These are phyloP conservation scores for Cecropterus lyciades DNA, from an alignment of 1,140 invertebrate genomes.

Conservation along the genomic window DNA sequence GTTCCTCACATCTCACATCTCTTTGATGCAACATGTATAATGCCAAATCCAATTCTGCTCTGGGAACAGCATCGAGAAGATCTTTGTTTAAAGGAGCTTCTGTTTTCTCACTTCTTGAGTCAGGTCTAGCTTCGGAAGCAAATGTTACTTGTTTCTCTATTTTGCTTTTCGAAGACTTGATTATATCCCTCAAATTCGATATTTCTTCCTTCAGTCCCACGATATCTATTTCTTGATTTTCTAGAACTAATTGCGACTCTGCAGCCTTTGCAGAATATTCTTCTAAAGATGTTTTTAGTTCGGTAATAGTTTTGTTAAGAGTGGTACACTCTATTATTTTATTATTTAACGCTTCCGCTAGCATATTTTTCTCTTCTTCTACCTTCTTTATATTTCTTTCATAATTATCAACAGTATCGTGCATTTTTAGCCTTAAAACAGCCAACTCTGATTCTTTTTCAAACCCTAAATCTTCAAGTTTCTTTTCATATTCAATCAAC, in stretches of 20 bases:
- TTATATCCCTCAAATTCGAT: conserved; percentile 54
- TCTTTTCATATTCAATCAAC: conserved; percentile 76
- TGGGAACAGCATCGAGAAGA: conserved; percentile 73
- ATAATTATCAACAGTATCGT: conserved; percentile 63
- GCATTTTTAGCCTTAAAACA: conserved; percentile 74
- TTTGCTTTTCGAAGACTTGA: conserved; percentile 85
- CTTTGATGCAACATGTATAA: conserved; percentile 94
- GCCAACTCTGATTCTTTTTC: conserved; percentile 84
- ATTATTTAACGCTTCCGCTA: conserved; percentile 68
- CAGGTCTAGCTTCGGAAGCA: conserved; percentile 63
- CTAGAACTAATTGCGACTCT: conserved; percentile 85
- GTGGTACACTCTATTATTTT: conserved; percentile 81
- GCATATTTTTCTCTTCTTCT: conserved; percentile 59
- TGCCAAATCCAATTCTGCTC: conserved; percentile 91
- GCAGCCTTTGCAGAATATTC: conserved; percentile 81
- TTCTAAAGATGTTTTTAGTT: conserved; percentile 82
- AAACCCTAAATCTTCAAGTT: conserved; percentile 74
- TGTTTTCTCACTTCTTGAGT: conserved; percentile 39
- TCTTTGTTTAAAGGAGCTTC: conserved; percentile 55
- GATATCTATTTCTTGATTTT: conserved; percentile 88
- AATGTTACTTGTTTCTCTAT: conserved; percentile 84
- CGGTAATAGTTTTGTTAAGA: conserved; percentile 80
- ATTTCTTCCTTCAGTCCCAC: conserved; percentile 87
- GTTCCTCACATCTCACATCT: conserved; percentile 94
- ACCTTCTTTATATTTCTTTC: conserved; percentile 60